Evolutionary conservation across 2,113 vertebrate genomes (phyloP).

Genomic region (Cichladusa arquata): DNA sequence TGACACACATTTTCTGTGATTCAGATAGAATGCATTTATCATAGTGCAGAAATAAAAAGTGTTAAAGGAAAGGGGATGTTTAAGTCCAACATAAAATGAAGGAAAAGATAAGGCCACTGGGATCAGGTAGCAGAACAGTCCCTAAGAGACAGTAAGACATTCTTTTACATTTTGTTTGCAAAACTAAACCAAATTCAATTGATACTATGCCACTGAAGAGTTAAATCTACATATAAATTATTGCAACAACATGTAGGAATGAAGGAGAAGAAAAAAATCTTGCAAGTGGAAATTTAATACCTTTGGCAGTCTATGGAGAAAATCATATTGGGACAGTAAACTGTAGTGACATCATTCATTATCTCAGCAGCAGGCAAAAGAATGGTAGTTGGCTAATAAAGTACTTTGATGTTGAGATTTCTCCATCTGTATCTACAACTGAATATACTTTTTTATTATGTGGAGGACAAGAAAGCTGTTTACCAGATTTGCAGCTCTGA

Average conservation of each 20-base stretch:
- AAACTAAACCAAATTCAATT: background rate
- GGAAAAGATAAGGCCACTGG: background rate
- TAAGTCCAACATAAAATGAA: background rate
- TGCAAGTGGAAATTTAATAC: conserved; percentile 35
- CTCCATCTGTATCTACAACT: background rate
- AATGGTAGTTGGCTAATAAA: conserved; percentile 37
- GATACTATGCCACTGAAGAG: conserved; percentile 10
- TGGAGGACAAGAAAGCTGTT: background rate
- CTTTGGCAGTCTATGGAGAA: conserved; percentile 20
- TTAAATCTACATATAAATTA: conserved; percentile 21
- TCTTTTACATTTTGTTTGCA: background rate
- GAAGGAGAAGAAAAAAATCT: background rate
- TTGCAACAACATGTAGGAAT: conserved; percentile 34
- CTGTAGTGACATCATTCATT: conserved; percentile 34
- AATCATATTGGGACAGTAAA: conserved; percentile 40
- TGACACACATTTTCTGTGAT: background rate
- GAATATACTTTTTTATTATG: background rate
- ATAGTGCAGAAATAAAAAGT: background rate
- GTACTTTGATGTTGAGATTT: conserved; percentile 47
- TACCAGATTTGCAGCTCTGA: background rate
- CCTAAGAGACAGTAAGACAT: background rate
- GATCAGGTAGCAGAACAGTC: background rate
- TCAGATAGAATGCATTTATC: background rate
- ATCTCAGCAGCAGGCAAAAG: conserved; percentile 1
- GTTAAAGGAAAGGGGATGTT: background rate